These are phyloP conservation scores for Chiloscyllium plagiosum DNA, from an alignment of 2,113 vertebrate genomes.

Conservation along the genomic window DNA sequence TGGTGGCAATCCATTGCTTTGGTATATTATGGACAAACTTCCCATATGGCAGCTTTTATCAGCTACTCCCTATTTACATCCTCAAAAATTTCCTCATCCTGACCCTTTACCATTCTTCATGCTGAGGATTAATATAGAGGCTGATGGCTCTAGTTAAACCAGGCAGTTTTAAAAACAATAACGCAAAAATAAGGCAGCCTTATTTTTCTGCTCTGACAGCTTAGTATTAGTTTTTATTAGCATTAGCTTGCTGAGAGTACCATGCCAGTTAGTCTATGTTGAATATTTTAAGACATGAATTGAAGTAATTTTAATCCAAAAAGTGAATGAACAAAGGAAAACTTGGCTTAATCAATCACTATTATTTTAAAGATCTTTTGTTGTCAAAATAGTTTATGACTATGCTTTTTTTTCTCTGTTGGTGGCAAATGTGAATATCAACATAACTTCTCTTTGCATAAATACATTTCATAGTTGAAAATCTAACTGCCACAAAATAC, in stretches of 20 bases:
- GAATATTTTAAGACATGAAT: not conserved
- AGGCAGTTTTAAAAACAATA: too few species aligned
- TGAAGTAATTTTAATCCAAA: not conserved
- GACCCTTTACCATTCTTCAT: not conserved
- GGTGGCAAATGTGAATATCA: not conserved
- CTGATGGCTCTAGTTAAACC: too few species aligned
- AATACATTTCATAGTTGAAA: not conserved
- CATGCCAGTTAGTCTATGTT: not conserved
- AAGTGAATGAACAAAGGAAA: not conserved
- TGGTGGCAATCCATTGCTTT: not conserved
- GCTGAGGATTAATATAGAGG: too few species aligned
- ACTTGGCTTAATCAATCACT: not conserved
- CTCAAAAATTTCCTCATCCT: too few species aligned
- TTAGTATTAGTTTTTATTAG: not conserved
- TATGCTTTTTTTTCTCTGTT: not conserved
- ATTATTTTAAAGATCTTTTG: not conserved
- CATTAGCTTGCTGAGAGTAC: not conserved
- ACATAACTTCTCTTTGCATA: not conserved
- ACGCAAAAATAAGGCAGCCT: not conserved
- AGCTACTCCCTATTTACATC: not conserved
- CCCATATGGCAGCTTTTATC: not conserved
- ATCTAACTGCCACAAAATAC: not conserved
- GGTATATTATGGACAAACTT: not conserved
- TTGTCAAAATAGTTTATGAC: not conserved
- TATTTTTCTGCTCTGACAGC: not conserved